These are phyloP conservation scores for Polymixis flavicincta DNA, from an alignment of 2,888 invertebrate species.

Conservation along the genomic window DNA sequence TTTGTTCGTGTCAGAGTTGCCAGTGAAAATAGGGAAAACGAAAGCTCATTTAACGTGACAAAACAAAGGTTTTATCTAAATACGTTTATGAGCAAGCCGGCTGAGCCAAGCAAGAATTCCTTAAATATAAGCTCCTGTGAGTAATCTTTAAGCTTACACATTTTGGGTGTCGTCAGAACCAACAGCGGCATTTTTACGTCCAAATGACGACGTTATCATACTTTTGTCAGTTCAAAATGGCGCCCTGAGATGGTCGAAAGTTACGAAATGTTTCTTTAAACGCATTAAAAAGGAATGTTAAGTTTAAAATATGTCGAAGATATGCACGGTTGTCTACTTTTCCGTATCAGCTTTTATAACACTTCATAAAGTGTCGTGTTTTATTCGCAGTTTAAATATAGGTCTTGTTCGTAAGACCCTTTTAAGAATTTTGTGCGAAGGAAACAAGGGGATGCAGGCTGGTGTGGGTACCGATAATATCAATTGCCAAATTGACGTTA, in stretches of 20 bases:
- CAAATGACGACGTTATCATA: conserved; percentile 68
- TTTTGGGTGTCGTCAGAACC: conserved; percentile 65
- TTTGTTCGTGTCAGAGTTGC: conserved; percentile 9
- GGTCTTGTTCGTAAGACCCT: conserved; percentile 19
- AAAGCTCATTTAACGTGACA: conserved; percentile 55
- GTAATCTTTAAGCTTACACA: conserved; percentile 71
- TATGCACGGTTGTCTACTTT: conserved; percentile 40
- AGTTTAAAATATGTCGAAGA: conserved; percentile 26
- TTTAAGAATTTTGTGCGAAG: conserved; percentile 25
- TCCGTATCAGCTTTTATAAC: conserved; percentile 41
- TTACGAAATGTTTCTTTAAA: conserved; percentile 61
- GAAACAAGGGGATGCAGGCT: conserved; percentile 17
- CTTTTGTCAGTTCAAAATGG: conserved; percentile 50
- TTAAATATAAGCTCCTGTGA: conserved; percentile 86
- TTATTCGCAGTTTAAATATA: conserved; percentile 35
- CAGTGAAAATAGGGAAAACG: conserved; percentile 25
- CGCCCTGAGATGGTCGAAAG: conserved; percentile 44
- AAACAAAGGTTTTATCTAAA: conserved; percentile 67
- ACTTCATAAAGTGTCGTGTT: conserved; percentile 37
- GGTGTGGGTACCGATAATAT: conserved; percentile 24
- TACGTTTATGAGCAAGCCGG: conserved; percentile 64
- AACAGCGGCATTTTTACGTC: conserved; percentile 70
- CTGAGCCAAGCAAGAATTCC: conserved; percentile 74
- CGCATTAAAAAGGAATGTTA: conserved; percentile 30
- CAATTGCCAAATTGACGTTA: conserved; percentile 33